These are phyloP conservation scores for Malurus alboscapulatus DNA, from an alignment of 2,113 vertebrate genomes.

Conservation along the genomic window DNA sequence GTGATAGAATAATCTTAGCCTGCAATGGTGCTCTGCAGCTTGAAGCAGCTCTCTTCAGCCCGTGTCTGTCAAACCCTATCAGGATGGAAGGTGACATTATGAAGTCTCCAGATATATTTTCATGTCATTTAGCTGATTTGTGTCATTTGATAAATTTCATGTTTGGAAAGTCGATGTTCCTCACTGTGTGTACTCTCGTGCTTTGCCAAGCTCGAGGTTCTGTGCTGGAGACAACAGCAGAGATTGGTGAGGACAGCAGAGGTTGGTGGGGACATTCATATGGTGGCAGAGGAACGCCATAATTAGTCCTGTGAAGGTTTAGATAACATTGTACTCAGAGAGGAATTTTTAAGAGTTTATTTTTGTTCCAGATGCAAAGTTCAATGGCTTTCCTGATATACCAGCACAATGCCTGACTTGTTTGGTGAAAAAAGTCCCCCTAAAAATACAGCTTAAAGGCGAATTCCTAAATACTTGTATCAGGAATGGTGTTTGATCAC, in stretches of 20 bases:
- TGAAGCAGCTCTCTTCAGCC: background rate
- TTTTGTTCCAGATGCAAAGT: background rate
- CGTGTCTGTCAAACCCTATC: slow-evolving; percentile 11
- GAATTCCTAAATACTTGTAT: background rate
- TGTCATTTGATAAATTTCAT: slow-evolving; percentile 51
- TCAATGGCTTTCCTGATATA: background rate
- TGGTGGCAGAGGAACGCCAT: accelerated
- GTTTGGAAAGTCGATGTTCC: slow-evolving; percentile 38
- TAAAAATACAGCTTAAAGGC: background rate
- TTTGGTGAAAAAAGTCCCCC: background rate
- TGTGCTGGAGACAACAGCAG: background rate
- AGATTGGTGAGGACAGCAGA: background rate
- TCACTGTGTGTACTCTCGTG: background rate
- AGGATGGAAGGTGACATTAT: slow-evolving; percentile 17
- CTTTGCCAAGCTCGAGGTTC: background rate
- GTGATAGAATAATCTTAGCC: background rate
- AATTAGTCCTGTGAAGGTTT: background rate
- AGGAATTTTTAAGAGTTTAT: background rate
- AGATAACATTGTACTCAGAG: background rate
- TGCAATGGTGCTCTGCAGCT: background rate
- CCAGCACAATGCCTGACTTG: background rate
- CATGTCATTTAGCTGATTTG: slow-evolving; percentile 53
- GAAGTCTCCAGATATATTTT: slow-evolving; percentile 44
- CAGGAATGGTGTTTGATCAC: background rate
- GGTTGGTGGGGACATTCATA: accelerated